phyloP scores from a whole-genome alignment of 2,888 invertebrate species.

The Eristalinus aeneus region DNA sequence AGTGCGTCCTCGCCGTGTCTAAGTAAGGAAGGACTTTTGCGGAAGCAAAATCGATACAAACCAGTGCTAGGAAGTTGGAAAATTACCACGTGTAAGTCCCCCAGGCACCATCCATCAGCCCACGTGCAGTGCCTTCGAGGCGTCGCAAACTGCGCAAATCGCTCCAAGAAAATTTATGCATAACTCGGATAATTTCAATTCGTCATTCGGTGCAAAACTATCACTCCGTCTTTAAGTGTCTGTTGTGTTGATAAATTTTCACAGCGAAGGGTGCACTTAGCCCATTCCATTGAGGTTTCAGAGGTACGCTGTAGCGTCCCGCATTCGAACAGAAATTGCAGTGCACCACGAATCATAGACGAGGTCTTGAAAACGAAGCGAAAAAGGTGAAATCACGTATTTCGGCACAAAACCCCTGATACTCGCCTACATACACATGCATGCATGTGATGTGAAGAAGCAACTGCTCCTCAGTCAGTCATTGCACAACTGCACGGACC shows the following conservation, averaged over 20 bases:
- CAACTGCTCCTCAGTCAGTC: conserved; percentile 15
- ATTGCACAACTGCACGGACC: conserved; percentile 7
- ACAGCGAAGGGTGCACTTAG: conserved; percentile 23
- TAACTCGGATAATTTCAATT: conserved; percentile 11
- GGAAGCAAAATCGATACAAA: not conserved
- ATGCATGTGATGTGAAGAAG: conserved; percentile 53
- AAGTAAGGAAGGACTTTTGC: no score
- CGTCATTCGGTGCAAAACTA: conserved; percentile 39
- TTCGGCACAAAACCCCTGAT: conserved; percentile 4
- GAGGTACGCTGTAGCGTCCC: not conserved
- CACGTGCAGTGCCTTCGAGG: not conserved
- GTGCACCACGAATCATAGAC: conserved; percentile 1
- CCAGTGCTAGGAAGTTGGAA: not conserved
- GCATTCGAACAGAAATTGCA: not conserved
- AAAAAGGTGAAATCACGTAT: conserved; percentile 46
- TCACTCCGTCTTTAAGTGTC: conserved; percentile 35
- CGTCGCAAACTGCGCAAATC: not conserved
- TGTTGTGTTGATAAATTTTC: conserved; percentile 34
- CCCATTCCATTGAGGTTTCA: not conserved
- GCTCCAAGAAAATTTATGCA: not conserved
- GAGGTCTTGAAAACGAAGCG: conserved; percentile 18
- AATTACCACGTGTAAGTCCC: not conserved
- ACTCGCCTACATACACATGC: conserved; percentile 16
- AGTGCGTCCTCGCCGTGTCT: no score
- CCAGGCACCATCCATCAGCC: not conserved